phyloP scores from a whole-genome alignment of 92 coral and sea anemone genomes.

The Montipora capitata region DNA sequence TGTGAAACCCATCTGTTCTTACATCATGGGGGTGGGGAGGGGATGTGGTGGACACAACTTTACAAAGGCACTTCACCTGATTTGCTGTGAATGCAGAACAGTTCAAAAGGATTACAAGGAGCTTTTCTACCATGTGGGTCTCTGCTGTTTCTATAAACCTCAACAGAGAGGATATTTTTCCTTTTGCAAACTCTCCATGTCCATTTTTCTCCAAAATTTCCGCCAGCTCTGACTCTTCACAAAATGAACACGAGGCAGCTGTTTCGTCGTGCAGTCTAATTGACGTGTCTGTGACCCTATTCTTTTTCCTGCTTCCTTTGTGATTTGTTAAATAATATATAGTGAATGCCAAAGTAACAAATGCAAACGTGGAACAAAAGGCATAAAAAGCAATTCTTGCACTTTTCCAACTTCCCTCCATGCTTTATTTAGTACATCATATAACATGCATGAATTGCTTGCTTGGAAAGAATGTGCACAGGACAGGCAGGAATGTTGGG shows the following conservation, averaged over 20 bases:
- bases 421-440: conserved; percentile 22
- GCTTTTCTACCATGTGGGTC: conserved; percentile 63
- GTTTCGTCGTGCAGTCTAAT: background rate
- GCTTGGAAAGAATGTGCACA: background rate
- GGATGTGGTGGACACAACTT: no score
- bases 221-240: conserved; percentile 1
- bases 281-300: background rate
- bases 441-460: background rate
- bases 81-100: conserved; percentile 84
- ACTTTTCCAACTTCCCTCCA: conserved; percentile 3
- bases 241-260: background rate
- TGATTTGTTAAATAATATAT: conserved; percentile 27
- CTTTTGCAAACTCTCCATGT: conserved; percentile 45
- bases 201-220: conserved; percentile 40
- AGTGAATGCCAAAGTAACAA: conserved; percentile 11
- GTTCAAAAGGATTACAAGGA: conserved; percentile 73
- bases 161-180: conserved; percentile 47
- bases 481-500: no score
- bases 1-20: no score
- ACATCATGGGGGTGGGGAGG: no score
- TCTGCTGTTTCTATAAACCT: conserved; percentile 59
- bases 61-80: conserved; percentile 64
- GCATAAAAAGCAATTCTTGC: background rate
- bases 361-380: conserved; percentile 31
- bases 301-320: conserved; percentile 7